Evolutionary conservation across 1,140 invertebrate species (phyloP), one percentile per base, ranked within the genome.

Genomic region (Drosophila persimilis): DNA sequence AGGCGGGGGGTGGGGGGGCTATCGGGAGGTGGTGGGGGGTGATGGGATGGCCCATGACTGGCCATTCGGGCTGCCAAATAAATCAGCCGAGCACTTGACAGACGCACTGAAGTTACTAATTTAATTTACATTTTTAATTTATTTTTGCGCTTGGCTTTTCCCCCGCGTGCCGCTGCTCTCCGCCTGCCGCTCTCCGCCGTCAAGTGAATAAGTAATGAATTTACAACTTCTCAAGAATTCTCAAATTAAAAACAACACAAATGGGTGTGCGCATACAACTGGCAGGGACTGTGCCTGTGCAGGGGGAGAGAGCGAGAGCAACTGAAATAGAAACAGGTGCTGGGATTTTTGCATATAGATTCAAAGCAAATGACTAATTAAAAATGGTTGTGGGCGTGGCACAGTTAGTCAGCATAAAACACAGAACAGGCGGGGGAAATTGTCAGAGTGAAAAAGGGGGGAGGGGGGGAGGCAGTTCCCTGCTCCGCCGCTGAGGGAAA

Each of bases 51-150:
- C 20, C 20, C 20, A 20, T 20, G 64, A 70, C 53, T 73, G 60
- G 53, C 52, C 70, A 65, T 47, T 74, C 73, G 60, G 57, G 22
- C 65, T 88, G 65, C 77, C 83, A 88, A 89, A 88, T 88, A 88
- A 88, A 88, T 88, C 83, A 88, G 84, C 83, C 77, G 24, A 74
- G 80, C 78, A 83, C 83, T 88, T 88, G 83, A 88, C 83, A 88
- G 83, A 88, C 83, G 84, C 83, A 88, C 84, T 89, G 79, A 86
- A 88, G 83, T 88, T 88, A 79, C 83, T 88, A 88, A 88, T 88
- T 88, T 88, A 88, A 88, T 88, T 88, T 88, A 89, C 83, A 88
- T 88, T 88, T 88, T 88, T 88, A 88, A 88, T 88, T 88, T 83
- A 83, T 88, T 88, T 88, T 69, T 77, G 52, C 69, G 71, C 69